Percentiles rank a stretch among this genome's conserved stretches.
phyloP scores from a whole-genome alignment of 1,140 invertebrate genomes.

The Papilio helenus region DNA sequence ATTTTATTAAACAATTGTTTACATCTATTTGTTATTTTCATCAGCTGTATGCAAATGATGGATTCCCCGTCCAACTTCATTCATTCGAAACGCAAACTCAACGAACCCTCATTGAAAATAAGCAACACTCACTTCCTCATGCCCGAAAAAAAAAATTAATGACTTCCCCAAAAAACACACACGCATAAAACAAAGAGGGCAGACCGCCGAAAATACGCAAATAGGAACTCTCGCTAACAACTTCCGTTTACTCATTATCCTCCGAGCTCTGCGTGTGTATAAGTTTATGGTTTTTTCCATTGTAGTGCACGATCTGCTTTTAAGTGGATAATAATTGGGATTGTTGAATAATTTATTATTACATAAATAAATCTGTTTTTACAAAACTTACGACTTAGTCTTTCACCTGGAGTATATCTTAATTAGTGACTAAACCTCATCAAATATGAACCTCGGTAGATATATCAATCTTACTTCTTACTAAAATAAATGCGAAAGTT shows the following conservation, averaged over 20 bases:
- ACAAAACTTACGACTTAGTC: too few species aligned
- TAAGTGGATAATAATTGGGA: background rate
- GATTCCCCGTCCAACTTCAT: conserved; percentile 30
- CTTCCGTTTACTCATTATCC: conserved; percentile 68
- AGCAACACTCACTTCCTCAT: conserved; percentile 54
- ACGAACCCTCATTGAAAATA: conserved; percentile 47
- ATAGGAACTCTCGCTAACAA: conserved; percentile 59
- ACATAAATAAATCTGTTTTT: too few species aligned
- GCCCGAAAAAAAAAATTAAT: conserved; percentile 67
- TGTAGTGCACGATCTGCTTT: background rate
- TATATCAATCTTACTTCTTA: too few species aligned
- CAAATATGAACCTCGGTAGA: too few species aligned
- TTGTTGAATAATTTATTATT: too few species aligned
- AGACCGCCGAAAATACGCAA: conserved; percentile 59
- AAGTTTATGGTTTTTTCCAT: conserved; percentile 22
- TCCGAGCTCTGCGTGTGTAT: conserved; percentile 53
- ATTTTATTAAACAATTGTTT: background rate
- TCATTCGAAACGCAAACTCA: conserved; percentile 37
- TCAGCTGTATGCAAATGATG: conserved; percentile 32
- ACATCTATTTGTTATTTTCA: conserved; percentile 6
- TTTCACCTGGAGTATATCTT: too few species aligned
- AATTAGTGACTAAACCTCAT: too few species aligned
- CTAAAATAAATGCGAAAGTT: too few species aligned
- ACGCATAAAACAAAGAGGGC: conserved; percentile 59
- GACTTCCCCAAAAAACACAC: conserved; percentile 60